Evolutionary conservation across 2,113 vertebrate genomes (phyloP).

Genomic region (Brienomyrus brachyistius): DNA sequence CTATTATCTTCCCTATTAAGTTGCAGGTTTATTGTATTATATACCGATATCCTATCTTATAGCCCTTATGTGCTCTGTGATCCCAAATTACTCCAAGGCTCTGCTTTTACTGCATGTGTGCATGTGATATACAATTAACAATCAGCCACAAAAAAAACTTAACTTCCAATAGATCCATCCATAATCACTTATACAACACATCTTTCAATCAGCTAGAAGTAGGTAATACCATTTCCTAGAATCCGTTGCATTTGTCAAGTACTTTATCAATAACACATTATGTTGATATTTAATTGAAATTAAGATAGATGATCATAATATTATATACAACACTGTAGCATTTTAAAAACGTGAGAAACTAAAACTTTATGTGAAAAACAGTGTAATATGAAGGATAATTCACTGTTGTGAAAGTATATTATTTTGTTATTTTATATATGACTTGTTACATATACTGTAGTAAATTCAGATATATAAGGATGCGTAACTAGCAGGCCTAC

Average conservation of each 20-base stretch:
- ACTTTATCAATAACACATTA: background rate
- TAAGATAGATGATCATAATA: background rate
- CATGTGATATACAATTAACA: background rate
- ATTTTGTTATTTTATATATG: background rate
- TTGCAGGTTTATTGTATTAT: background rate
- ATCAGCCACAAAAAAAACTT: background rate
- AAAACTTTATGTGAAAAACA: background rate
- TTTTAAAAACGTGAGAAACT: background rate
- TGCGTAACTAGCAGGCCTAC: background rate
- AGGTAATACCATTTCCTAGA: background rate
- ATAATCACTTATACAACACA: background rate
- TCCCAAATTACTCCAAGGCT: background rate
- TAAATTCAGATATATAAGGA: background rate
- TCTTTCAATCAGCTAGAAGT: background rate
- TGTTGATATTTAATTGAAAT: background rate
- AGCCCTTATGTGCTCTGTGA: background rate
- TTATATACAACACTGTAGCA: background rate
- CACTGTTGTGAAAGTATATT: background rate
- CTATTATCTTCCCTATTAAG: background rate
- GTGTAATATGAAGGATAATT: background rate
- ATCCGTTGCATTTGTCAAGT: background rate
- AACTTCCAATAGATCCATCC: background rate
- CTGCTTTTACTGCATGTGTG: background rate
- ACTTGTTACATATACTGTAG: background rate
- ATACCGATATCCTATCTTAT: background rate